Percentiles rank a stretch among this genome's conserved stretches.
Evolutionary conservation across 2,888 invertebrate species (phyloP).

Genomic region (Melinopterus prodromus): DNA sequence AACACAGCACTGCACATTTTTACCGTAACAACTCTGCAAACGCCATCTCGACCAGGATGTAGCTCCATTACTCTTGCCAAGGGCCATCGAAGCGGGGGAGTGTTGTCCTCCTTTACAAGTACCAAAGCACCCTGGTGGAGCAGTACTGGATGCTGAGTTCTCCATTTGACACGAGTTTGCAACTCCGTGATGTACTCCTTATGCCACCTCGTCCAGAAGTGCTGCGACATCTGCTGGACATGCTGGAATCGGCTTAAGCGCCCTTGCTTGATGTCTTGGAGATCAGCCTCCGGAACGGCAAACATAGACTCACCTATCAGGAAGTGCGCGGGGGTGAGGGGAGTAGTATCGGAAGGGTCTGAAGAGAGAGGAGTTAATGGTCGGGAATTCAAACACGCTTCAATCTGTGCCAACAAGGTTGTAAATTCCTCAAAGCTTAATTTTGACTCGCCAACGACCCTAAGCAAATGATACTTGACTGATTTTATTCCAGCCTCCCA

Average conservation of each 20-base stretch:
- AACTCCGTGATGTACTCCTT: conserved; percentile 4
- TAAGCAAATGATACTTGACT: conserved; percentile 45
- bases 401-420: conserved; percentile 45
- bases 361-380: conserved; percentile 44
- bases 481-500: conserved; percentile 43
- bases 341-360: conserved; percentile 43
- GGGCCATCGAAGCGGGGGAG: neutral
- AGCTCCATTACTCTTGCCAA: conserved; percentile 4
- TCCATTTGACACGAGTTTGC: neutral
- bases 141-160: neutral
- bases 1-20: neutral
- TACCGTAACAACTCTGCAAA: neutral
- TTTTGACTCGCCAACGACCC: conserved; percentile 39
- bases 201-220: neutral
- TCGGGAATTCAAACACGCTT: conserved; percentile 46
- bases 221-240: neutral
- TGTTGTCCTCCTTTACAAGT: conserved; percentile 4
- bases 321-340: conserved; percentile 40
- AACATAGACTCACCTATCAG: neutral
- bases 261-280: neutral
- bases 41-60: neutral
- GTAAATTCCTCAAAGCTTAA: conserved; percentile 45
- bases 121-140: neutral
- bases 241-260: neutral
- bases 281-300: neutral